Conservation (phyloP, 1,140 invertebrate genomes). For the Rhizoglyphus robini region DNA sequence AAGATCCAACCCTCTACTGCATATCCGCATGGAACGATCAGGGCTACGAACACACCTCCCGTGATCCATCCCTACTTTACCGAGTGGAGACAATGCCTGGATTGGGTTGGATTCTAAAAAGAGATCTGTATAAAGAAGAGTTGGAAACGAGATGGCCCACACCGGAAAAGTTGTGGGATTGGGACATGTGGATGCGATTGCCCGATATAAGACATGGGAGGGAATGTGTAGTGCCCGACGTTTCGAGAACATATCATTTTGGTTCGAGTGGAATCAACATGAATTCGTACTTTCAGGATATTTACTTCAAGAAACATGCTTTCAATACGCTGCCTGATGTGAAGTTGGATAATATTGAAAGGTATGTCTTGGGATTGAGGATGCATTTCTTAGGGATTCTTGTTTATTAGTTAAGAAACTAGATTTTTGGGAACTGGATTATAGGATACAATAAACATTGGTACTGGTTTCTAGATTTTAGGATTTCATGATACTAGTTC, state of each 20-base stretch:
- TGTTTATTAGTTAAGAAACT: too few species aligned
- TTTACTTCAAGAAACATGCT: constrained; percentile 49
- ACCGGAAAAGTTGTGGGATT: constrained; percentile 46
- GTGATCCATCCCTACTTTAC: constrained; percentile 44
- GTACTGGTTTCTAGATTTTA: too few species aligned
- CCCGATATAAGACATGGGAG: constrained; percentile 43
- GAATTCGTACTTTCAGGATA: constrained; percentile 51
- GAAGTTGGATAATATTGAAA: constrained; percentile 42
- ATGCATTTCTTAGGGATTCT: not conserved
- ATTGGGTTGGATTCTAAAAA: constrained; percentile 46
- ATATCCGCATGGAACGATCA: constrained; percentile 56
- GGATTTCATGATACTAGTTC: too few species aligned
- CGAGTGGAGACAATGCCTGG: constrained; percentile 54
- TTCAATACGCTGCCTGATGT: constrained; percentile 43
- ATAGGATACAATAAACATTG: too few species aligned
- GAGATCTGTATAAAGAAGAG: constrained; percentile 47
- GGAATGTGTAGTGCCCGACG: constrained; percentile 51
- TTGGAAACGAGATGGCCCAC: constrained; percentile 50
- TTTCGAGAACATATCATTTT: constrained; percentile 54
- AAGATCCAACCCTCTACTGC: constrained; percentile 46
- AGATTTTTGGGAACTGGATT: too few species aligned
- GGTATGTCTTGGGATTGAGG: constrained; percentile 43
- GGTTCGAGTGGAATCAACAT: constrained; percentile 51
- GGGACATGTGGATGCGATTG: constrained; percentile 56
- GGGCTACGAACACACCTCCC: constrained; percentile 47